phyloP scores from a whole-genome alignment of 2,113 vertebrate genomes.

The Jacana jacana region DNA sequence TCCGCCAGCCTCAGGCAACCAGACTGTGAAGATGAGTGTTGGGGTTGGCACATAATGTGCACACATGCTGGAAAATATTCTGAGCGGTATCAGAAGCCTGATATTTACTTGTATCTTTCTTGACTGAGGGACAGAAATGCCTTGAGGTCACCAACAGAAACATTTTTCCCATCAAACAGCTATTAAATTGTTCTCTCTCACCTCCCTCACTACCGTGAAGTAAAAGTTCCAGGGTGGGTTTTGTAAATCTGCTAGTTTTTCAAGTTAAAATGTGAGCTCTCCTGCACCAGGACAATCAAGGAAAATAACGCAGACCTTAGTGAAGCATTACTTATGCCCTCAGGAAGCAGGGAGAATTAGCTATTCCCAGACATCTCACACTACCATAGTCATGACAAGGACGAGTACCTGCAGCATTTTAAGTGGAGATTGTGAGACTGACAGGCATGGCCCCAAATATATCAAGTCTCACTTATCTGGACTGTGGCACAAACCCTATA shows the following conservation, averaged over 20 bases:
- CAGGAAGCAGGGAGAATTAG: not conserved
- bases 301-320: not conserved
- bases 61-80: not conserved
- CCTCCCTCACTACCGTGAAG: not conserved
- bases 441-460: not conserved
- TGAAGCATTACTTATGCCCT: not conserved
- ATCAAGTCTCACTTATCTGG: not conserved
- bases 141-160: not conserved
- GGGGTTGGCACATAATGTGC: not conserved
- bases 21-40: not conserved
- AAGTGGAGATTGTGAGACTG: not conserved
- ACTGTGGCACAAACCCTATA: not conserved
- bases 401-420: not conserved
- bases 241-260: not conserved
- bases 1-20: not conserved
- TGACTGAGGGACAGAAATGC: not conserved
- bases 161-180: not conserved
- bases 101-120: not conserved
- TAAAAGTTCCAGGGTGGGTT: not conserved
- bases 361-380: not conserved
- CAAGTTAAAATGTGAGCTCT: not conserved
- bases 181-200: not conserved
- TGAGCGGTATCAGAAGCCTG: not conserved
- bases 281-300: not conserved
- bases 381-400: not conserved